Evolutionary conservation across 1,140 invertebrate genomes (phyloP).

Genomic region (Bombus breviceps): DNA sequence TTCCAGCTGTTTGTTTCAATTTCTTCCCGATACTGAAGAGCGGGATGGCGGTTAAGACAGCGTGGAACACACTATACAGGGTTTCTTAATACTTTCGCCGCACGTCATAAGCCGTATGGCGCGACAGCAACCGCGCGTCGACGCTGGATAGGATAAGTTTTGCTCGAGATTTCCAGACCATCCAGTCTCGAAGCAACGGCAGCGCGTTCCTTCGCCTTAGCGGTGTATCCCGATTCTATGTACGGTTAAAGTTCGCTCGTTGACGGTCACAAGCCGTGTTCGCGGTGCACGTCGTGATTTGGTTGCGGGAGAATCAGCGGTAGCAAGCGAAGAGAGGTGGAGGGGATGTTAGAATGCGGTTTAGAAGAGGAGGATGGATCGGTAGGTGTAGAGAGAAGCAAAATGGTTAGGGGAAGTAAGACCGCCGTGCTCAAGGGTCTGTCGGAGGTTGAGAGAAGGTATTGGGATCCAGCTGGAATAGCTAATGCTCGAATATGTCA

Average conservation of each 20-base stretch:
- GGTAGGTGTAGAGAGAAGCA: conserved; percentile 40
- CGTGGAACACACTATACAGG: background rate
- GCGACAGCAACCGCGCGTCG: conserved; percentile 29
- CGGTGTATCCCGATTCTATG: conserved; percentile 54
- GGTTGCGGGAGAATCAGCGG: conserved; percentile 58
- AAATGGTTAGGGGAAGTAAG: conserved; percentile 23
- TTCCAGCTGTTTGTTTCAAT: conserved; percentile 8
- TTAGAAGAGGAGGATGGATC: background rate
- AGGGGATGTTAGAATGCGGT: background rate
- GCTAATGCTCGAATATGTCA: conserved; percentile 75
- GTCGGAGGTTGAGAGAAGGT: conserved; percentile 55
- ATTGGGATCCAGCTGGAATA: conserved; percentile 71
- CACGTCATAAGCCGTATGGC: conserved; percentile 29
- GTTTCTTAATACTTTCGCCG: conserved; percentile 22
- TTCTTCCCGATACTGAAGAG: background rate
- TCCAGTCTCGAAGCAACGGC: conserved; percentile 13
- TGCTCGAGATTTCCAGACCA: conserved; percentile 21
- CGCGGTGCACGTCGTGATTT: conserved; percentile 52
- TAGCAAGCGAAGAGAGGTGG: background rate
- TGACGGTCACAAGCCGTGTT: conserved; percentile 66
- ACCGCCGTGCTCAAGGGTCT: conserved; percentile 41
- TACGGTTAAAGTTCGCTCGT: conserved; percentile 71
- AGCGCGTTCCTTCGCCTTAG: conserved; percentile 10
- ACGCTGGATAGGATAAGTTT: conserved; percentile 46
- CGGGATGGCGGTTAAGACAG: background rate